These are phyloP conservation scores for Macrotus californicus DNA, from an alignment of 2,113 vertebrate species.

Conservation along the genomic window DNA sequence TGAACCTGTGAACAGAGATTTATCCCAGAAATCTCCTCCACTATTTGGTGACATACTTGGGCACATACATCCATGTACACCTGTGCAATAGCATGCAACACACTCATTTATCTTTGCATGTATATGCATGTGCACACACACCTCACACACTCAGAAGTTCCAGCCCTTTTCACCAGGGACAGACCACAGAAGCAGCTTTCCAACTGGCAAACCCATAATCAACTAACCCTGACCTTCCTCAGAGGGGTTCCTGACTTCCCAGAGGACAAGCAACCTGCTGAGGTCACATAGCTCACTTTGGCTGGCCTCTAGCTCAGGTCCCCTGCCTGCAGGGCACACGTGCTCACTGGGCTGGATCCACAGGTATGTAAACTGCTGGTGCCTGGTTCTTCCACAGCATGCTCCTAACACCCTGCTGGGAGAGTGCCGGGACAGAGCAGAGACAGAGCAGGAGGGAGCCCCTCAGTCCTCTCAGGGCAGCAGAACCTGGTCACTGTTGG, in stretches of 20 bases:
- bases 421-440: background rate
- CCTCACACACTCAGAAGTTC: background rate
- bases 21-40: background rate
- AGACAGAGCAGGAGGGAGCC: background rate
- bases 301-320: background rate
- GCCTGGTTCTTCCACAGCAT: background rate
- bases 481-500: background rate
- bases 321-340: background rate
- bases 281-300: background rate
- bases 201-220: background rate
- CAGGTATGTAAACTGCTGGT: background rate
- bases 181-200: background rate
- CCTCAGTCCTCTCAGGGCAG: background rate
- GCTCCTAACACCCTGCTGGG: background rate
- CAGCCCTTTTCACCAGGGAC: background rate
- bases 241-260: background rate
- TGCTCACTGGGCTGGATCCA: background rate
- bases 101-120: background rate
- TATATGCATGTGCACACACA: accelerated
- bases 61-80: background rate
- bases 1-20: background rate
- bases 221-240: background rate
- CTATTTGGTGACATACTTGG: background rate
- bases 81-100: background rate
- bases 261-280: background rate